Evolutionary conservation across 2,888 invertebrate genomes (phyloP).

Genomic region (Oscheius myriophilus): DNA sequence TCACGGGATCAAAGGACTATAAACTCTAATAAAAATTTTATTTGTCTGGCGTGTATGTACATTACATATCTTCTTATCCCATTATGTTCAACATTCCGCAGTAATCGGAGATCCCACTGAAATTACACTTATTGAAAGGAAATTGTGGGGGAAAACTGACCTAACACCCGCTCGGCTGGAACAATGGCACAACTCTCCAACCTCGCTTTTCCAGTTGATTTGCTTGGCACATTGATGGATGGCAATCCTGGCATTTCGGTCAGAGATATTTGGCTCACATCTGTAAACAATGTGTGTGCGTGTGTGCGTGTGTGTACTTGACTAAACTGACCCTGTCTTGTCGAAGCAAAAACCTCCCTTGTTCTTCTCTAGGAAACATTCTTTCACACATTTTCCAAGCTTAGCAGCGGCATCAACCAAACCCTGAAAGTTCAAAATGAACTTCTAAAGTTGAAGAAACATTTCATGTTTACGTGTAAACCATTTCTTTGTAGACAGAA

Average conservation of each 20-base stretch:
- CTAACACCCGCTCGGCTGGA: conserved; percentile 60
- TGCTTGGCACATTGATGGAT: conserved; percentile 56
- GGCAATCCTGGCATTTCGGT: conserved; percentile 49
- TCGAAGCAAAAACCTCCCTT: conserved; percentile 62
- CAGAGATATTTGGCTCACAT: conserved; percentile 61
- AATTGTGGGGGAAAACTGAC: conserved; percentile 36
- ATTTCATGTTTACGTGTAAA: too few species aligned
- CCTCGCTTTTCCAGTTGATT: conserved; percentile 60
- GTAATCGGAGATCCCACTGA: conserved; percentile 49
- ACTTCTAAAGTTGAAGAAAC: too few species aligned
- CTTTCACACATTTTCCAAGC: conserved; percentile 62
- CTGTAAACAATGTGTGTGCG: too few species aligned
- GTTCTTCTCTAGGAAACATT: conserved; percentile 64
- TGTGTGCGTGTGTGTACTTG: too few species aligned
- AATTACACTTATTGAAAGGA: conserved; percentile 6
- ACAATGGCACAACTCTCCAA: conserved; percentile 63
- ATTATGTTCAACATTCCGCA: conserved; percentile 54
- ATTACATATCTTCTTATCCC: conserved; percentile 27
- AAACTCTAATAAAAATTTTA: neutral
- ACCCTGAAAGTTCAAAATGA: conserved; percentile 34
- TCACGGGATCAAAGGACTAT: too few species aligned
- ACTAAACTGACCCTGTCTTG: conserved; percentile 47
- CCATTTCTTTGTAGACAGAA: too few species aligned
- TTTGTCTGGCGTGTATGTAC: neutral
- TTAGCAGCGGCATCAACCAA: conserved; percentile 57